A percentile compares a stretch with the other conserved stretches of the same genome.
Evolutionary conservation across 2,113 vertebrate species (phyloP).

Genomic region (Zeus faber): DNA sequence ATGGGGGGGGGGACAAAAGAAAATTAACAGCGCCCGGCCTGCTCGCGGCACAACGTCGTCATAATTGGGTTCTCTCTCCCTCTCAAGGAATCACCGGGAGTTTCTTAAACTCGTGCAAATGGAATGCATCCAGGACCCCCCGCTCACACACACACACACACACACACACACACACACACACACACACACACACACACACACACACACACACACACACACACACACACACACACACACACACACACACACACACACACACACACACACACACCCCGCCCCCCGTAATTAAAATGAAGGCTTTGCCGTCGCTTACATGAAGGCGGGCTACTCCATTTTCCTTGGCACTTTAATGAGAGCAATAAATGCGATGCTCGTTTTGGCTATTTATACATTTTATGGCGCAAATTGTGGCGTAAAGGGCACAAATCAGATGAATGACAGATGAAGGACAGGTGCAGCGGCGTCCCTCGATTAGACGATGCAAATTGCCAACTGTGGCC

Average conservation of each 20-base stretch:
- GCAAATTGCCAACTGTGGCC: constrained; percentile 72
- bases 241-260: neutral
- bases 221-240: too few species aligned
- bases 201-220: too few species aligned
- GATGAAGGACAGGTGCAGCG: constrained; percentile 68
- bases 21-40: constrained; percentile 31
- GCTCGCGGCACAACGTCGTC: constrained; percentile 37
- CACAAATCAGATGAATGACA: constrained; percentile 66
- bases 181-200: constrained; percentile 8
- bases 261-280: constrained; percentile 8
- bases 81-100: constrained; percentile 58
- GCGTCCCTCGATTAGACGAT: constrained; percentile 64
- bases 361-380: constrained; percentile 57
- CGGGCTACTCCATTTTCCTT: constrained; percentile 29
- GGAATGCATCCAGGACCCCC: too few species aligned
- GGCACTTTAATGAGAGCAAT: constrained; percentile 64
- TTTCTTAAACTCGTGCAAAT: constrained; percentile 34
- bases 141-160: too few species aligned
- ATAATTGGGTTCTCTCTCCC: constrained; percentile 60
- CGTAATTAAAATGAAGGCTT: constrained; percentile 52
- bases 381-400: constrained; percentile 63
- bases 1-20: constrained; percentile 27
- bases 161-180: too few species aligned
- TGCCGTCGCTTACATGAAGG: constrained; percentile 28
- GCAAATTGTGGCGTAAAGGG: constrained; percentile 60